Base-by-base conservation (phyloP, 1,140 invertebrate species). In the Vollenhovia emeryi region DNA sequence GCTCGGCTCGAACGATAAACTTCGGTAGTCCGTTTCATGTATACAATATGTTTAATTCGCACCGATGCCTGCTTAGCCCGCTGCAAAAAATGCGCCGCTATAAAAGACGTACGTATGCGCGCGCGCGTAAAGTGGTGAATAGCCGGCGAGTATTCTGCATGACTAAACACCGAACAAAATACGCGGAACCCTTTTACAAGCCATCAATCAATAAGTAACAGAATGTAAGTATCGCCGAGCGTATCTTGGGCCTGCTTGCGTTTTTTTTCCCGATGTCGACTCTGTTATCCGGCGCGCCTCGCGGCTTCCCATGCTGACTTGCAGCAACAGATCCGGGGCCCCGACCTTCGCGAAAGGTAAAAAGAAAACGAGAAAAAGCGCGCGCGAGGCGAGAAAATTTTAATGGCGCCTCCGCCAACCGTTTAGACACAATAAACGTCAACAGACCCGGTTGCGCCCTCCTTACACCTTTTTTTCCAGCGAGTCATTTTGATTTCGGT, bases 391-490 rank as follows among this genome's bases (percentile, higher is more conserved):
- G 69, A 87, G 87, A 86, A 92, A 91, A 89, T 91, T 93, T 92
- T 93, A 92, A 93, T 92, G 88, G 85, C 88, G 86, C 86, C 88
- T 85, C 90, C 78, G 66, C 86, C 85, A 66, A 52, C 86, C 91
- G 91, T 93, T 93, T 93, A 93, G 62, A 87, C 86, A 93, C 92
- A 93, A 93, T 93, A 92, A 93, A 93, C 89, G 89, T 92, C 91
- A 91, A 91, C 87, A 91, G 86, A 89, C 71, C 86, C 85, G 83
- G 87, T 89, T 87, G 86, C 88, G 84, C 91, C 89, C 88, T 91
- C 55, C 78, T 85, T 87, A 60, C 62, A 86, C 66, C 75, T 82
- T 85, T 78, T 84, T 90, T 93, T 92, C 85, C 68, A 80, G 40
- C 91, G 82, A 91, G 92, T 93, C 93, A 93, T 91, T 90, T 79